Evolutionary conservation across 23 tunicate genomes (phyloP), one percentile per base, ranked within the genome.

Genomic region (Oikopleura dioica): DNA sequence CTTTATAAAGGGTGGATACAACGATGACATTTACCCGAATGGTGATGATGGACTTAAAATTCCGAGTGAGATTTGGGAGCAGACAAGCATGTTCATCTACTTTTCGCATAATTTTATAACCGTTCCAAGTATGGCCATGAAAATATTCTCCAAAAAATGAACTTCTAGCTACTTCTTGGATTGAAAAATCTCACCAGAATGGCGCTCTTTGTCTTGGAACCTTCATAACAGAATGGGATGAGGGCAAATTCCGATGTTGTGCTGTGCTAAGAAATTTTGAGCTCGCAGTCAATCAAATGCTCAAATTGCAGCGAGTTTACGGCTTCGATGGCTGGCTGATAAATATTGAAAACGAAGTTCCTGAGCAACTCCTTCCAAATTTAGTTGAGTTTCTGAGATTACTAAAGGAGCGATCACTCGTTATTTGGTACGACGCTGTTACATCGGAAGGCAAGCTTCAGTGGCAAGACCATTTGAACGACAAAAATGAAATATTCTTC

Each of bases 321-420:
- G 78, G 81, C 1, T 92, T 92, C 80, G 97, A 92, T 75, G 97
- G 97, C 24, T 92, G 97, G 97, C 79, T 92, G 12, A 59, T 92
- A 1, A 92, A 92, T 75, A 80, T 92, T 34, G 97, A 92, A 58
- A 86, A 80, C 75, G 33, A 36, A 35, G 75, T 89, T 29, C 59
- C 78, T 72, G 87, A 80, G 16, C 75, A 29, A 29, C 12, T 5
- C 28, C 9, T 24, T 12, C 35, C 12, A 5, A 30, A 16, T 24
- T 16, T 30, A n/a, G 76, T 36, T 32, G 30, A 12, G 51, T 33
- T 38, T 68, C 26, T 78, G 37, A 55, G 77, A 37, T 51, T 77
- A 28, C 5, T 75, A 4, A 35, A 31, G 5, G 36, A 75, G 26
- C 9, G 12, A n/a, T n/a, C n/a, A n/a, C n/a, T n/a, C n/a, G n/a